These are phyloP conservation scores for Propithecus perrieri DNA, from an alignment of 2,797 vertebrate genomes.

Conservation along the genomic window DNA sequence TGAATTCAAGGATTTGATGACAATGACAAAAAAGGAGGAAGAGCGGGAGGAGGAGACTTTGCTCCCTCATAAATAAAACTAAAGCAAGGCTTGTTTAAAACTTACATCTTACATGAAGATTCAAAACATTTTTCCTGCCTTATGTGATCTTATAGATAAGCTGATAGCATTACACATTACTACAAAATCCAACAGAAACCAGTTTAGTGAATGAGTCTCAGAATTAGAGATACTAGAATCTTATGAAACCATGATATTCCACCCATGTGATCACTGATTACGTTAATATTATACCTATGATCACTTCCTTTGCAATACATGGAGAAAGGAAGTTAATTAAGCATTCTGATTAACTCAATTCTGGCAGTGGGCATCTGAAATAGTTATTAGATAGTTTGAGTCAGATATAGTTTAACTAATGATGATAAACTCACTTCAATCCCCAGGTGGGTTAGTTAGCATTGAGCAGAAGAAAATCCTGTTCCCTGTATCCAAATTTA, in stretches of 20 bases:
- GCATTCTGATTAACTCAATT: not conserved
- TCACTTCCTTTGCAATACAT: not conserved
- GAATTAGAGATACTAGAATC: not conserved
- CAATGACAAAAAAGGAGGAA: not conserved
- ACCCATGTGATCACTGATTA: too few species aligned
- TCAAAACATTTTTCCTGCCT: not conserved
- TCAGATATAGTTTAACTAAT: not conserved
- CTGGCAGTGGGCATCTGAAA: not conserved
- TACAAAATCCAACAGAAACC: not conserved
- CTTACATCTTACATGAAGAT: not conserved
- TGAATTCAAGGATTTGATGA: not conserved
- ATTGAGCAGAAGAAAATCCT: not conserved
- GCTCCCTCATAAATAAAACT: not conserved
- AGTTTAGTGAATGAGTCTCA: not conserved
- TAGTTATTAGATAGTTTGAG: not conserved
- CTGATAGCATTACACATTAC: rapidly evolving
- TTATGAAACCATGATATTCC: not conserved
- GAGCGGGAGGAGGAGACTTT: rapidly evolving
- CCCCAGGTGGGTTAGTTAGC: not conserved
- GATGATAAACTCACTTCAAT: not conserved
- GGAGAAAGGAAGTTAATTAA: not conserved
- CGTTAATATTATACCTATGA: not conserved
- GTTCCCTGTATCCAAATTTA: not conserved
- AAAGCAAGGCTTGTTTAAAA: not conserved
- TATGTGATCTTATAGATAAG: not conserved